A percentile compares a stretch with the other conserved stretches of the same genome.
Conservation (phyloP, 92 coral and sea anemone species). For the Galaxea fascicularis region DNA sequence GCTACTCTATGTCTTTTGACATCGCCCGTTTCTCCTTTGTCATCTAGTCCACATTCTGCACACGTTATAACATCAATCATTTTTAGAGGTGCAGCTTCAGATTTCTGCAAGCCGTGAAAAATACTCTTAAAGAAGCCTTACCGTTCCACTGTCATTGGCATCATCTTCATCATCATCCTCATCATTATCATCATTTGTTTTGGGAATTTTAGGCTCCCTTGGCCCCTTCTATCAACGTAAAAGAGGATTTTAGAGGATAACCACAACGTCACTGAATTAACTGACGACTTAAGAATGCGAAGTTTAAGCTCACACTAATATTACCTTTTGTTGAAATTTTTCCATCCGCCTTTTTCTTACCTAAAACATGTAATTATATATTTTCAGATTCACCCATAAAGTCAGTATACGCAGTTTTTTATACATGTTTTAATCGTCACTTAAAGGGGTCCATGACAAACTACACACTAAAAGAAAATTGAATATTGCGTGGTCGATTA, state of each 20-base stretch:
- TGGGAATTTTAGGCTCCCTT: constrained; percentile 32
- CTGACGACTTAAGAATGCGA: constrained; percentile 30
- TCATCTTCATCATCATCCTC: constrained; percentile 12
- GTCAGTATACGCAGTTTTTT: constrained; percentile 18
- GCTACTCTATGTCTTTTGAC: constrained; percentile 4
- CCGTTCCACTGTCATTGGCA: constrained; percentile 35
- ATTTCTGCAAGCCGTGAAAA: constrained; percentile 30
- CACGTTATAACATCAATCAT: constrained; percentile 3
- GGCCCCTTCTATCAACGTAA: constrained; percentile 22
- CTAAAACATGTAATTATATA: constrained; percentile 21
- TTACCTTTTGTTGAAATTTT: constrained; percentile 12
- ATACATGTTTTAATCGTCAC: constrained; percentile 13
- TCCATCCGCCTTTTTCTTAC: constrained; percentile 22
- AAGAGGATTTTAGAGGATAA: constrained; percentile 21
- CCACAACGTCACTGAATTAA: constrained; percentile 11
- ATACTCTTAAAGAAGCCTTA: constrained; percentile 5
- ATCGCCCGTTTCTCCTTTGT: constrained; percentile 7
- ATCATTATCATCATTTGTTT: constrained; percentile 5
- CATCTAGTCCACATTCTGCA: constrained; percentile 9
- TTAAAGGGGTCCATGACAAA: constrained; percentile 7
- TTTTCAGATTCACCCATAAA: constrained; percentile 22
- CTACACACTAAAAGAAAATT: constrained; percentile 8
- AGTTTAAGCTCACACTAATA: constrained; percentile 20
- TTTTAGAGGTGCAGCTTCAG: constrained; percentile 13
- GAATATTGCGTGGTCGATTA: constrained; percentile 19